phyloP scores from a whole-genome alignment of 2,113 vertebrate genomes.

The Cinclus cinclus region DNA sequence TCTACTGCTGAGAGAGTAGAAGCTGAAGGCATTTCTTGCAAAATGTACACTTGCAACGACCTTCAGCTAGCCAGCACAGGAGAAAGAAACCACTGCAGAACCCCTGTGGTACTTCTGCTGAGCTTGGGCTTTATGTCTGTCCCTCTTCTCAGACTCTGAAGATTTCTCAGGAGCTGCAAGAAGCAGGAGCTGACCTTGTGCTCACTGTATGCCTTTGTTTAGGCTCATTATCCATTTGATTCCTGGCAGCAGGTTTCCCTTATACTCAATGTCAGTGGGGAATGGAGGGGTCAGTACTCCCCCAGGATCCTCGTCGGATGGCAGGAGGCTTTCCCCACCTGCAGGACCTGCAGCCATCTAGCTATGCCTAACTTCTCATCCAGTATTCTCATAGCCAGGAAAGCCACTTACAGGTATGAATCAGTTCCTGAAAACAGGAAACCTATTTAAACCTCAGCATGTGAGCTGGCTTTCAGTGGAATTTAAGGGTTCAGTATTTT shows the following conservation, averaged over 20 bases:
- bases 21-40: neutral
- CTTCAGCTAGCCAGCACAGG: neutral
- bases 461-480: neutral
- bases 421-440: neutral
- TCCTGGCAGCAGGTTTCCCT: neutral
- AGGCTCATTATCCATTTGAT: rapidly evolving
- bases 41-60: neutral
- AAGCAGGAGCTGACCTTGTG: neutral
- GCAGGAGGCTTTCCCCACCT: neutral
- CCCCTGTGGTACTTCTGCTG: neutral
- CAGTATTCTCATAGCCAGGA: neutral
- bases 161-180: neutral
- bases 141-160: neutral
- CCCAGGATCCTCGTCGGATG: neutral
- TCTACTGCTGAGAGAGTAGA: constrained; percentile 47
- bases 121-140: neutral
- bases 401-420: neutral
- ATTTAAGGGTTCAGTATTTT: neutral
- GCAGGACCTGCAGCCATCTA: neutral
- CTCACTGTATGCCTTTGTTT: rapidly evolving
- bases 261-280: neutral
- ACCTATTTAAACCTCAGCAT: neutral
- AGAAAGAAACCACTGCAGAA: neutral
- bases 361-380: neutral
- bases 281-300: neutral